Percentiles rank a stretch among this genome's conserved stretches.
phyloP scores from a whole-genome alignment of 2,888 invertebrate species.

The Callinectes sapidus region DNA sequence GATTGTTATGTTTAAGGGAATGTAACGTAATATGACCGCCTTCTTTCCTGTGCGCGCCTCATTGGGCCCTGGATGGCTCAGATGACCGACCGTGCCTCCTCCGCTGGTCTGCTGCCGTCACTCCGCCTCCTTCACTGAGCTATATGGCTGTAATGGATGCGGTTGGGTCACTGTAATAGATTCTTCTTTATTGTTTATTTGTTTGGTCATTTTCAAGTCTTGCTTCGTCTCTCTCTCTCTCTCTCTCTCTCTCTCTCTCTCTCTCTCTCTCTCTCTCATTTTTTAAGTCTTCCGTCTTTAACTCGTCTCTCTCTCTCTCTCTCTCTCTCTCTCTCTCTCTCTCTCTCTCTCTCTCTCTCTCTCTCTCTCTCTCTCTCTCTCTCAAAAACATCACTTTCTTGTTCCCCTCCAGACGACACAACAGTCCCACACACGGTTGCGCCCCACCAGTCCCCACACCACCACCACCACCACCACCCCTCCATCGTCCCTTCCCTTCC shows the following conservation, averaged over 20 bases:
- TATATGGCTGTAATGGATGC: too few species aligned
- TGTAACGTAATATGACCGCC: not conserved
- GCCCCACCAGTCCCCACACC: not conserved
- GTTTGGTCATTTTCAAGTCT: not conserved
- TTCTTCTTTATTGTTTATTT: not conserved
- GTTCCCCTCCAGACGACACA: not conserved
- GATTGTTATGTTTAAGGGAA: not conserved
- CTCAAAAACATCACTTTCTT: not conserved
- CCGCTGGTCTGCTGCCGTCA: not conserved
- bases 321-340: not conserved
- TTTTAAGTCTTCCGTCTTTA: too few species aligned
- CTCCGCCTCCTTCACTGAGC: not conserved
- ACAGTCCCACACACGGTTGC: not conserved
- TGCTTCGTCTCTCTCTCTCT: not conserved
- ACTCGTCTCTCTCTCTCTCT: not conserved
- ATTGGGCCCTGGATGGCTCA: not conserved
- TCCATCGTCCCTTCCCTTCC: not conserved
- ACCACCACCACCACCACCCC: not conserved
- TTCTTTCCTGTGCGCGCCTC: not conserved
- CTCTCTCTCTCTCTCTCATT: too few species aligned
- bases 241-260: slow-evolving; percentile 5
- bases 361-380: slow-evolving; percentile 25
- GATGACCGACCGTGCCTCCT: not conserved
- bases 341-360: not conserved
- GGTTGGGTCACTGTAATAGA: not conserved